Evolutionary conservation across 2,797 vertebrate genomes (phyloP).

Genomic region (Sebastes elongatus): DNA sequence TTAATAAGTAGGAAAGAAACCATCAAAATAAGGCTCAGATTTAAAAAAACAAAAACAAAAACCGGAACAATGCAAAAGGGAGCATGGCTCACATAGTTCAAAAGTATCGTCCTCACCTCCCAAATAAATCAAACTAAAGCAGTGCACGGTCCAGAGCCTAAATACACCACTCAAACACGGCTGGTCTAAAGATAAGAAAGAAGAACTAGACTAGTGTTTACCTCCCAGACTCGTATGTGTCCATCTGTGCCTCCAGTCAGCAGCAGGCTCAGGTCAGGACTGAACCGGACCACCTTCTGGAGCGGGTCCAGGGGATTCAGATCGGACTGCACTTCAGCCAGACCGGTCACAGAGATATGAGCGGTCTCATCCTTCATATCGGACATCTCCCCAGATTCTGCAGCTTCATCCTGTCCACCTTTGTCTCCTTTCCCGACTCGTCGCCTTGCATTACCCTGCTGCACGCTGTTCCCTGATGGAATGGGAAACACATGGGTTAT

Average conservation of each 20-base stretch:
- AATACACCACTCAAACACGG: no score
- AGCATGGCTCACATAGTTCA: no score
- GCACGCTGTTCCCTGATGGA: constrained; percentile 48
- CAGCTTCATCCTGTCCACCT: constrained; percentile 32
- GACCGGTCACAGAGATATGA: constrained; percentile 80
- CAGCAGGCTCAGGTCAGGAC: constrained; percentile 84
- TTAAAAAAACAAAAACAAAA: no score
- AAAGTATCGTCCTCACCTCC: no score
- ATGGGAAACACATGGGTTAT: no score
- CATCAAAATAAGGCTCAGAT: no score
- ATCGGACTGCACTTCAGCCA: constrained; percentile 88
- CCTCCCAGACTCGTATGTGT: constrained; percentile 92
- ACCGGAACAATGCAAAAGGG: no score
- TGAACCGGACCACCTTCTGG: constrained; percentile 93
- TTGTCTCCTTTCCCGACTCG: constrained; percentile 71
- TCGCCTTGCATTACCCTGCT: constrained; percentile 70
- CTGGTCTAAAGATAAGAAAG: background rate
- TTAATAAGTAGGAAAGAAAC: no score
- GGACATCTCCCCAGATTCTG: background rate
- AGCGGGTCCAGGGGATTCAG: constrained; percentile 87
- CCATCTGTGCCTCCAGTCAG: constrained; percentile 92
- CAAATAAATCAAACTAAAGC: no score
- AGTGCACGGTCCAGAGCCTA: no score
- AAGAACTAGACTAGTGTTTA: constrained; percentile 42
- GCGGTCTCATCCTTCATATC: constrained; percentile 73